Evolutionary conservation across 2,797 vertebrate genomes (phyloP), one percentile per base, ranked within the genome.

Genomic region (Sphenodon punctatus): DNA sequence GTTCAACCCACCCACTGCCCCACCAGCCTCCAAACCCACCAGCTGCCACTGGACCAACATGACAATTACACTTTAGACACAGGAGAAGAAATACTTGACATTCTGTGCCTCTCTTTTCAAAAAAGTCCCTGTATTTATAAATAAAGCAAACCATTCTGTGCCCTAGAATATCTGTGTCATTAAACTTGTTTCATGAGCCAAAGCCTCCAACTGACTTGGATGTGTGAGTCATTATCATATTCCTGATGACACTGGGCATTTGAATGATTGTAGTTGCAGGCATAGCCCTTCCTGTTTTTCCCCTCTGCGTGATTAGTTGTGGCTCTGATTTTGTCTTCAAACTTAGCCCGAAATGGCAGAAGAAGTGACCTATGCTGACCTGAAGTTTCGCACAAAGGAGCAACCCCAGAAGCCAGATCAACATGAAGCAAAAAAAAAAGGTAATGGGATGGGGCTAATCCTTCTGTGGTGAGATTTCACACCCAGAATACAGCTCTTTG

Each of bases 181-280:
- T 11, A 63, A 90, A 88, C 65, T 85, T 81, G 81, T 58, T 74
- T 25, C 64, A 69, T 92, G 90, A 90, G 84, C 48, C 82, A 94
- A 87, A 83, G 25, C 41, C 11, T 25, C 75, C 65, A 45, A 84
- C 87, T 88, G 81, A 65, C 55, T 64, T 68, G 3, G 9, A 8
- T 8, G 5, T 76, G 7, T 74, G 56, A 87, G 46, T 78, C 66
- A 80, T 20, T 53, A 42, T 53, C 34, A 49, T 66, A 7, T 61
- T 64, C 20, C 59, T 19, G 27, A 43, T 80, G 79, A 84, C 60
- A 60, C 59, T 12, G 64, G 39, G 36, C 14, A 8, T 70, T 84
- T 22, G 20, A 84, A 72, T 63, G 25, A 56, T 61, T 58, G 27
- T 16, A 59, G 39, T 14, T 38, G 71, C 83, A 76, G 61, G 38